Evolutionary conservation across 2,888 invertebrate species (phyloP), one percentile per base, ranked within the genome.

Genomic region (Dexiosoma caninum): DNA sequence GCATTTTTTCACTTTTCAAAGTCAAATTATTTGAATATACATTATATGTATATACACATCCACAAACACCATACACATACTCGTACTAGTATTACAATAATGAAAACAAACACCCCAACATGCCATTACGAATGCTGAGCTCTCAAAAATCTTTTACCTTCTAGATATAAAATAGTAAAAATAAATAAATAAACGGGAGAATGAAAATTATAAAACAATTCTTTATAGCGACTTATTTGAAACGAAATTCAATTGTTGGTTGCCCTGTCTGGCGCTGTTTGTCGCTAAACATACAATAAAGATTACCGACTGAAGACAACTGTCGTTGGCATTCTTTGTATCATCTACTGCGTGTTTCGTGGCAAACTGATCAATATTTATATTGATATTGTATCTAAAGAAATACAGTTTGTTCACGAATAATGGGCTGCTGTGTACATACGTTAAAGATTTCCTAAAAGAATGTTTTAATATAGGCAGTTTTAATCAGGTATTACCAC

Each of bases 1-100:
- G 75, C 75, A 62, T 72, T 49, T 44, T 51, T 30, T 35, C 16
- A 57, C 66, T 70, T 46, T 64, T 79, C 70, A 79, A 79, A 79
- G 70, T 75, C 75, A 74, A 78, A 57, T 32, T 23, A 62, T 40
- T 23, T 51, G 14, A 44, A 12, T 4, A n/a, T n/a, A n/a, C n/a
- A n/a, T n/a, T n/a, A n/a, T n/a, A n/a, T n/a, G n/a, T n/a, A n/a
- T n/a, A n/a, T n/a, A 32, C 16, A 37, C 23, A 21, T 7, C 35
- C 23, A 16, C 2, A 12, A 19, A 16, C 27, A 64, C 10, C n/a
- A n/a, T n/a, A n/a, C n/a, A n/a, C n/a, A n/a, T n/a, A n/a, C n/a
- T n/a, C n/a, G n/a, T n/a, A 19, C 30, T 23, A 1, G 2, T n/a
- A 42, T 30, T 30, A 27, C 30, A 27, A 12, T 2, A 16, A 30